phyloP scores from a whole-genome alignment of 2,113 vertebrate species.

The Rhea americana region DNA sequence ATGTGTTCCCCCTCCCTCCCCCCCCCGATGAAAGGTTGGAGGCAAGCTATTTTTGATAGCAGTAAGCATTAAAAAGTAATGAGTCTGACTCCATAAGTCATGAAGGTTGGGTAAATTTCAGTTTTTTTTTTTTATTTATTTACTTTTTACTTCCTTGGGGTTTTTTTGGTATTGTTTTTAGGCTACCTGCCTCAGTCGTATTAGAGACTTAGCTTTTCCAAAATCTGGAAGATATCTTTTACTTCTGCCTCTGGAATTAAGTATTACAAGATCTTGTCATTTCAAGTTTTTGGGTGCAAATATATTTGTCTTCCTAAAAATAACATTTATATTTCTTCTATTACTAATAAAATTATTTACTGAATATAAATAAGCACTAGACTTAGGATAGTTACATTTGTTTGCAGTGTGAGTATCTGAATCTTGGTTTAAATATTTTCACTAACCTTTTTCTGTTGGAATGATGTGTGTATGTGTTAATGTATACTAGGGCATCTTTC shows the following conservation, averaged over 20 bases:
- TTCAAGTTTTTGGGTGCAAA: not conserved
- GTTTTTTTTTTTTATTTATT: too few species aligned
- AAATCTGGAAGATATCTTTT: not conserved
- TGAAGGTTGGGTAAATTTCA: not conserved
- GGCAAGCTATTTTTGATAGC: not conserved
- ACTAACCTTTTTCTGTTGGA: not conserved
- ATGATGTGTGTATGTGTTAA: not conserved
- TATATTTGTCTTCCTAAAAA: not conserved
- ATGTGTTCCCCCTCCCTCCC: too few species aligned
- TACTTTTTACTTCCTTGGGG: too few species aligned
- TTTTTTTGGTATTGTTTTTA: too few species aligned
- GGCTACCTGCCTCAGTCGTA: not conserved
- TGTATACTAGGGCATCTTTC: not conserved
- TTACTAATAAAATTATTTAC: not conserved
- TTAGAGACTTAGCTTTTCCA: not conserved
- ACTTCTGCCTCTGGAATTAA: not conserved
- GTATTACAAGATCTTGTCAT: not conserved
- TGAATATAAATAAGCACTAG: not conserved
- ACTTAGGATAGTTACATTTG: not conserved
- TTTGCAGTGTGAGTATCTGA: not conserved
- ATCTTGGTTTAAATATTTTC: not conserved
- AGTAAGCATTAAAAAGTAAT: not conserved
- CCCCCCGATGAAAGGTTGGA: not conserved
- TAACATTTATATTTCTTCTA: accelerated
- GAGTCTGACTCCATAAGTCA: not conserved